These are phyloP conservation scores for Mayetiola destructor DNA, from an alignment of 2,888 invertebrate species.

Conservation along the genomic window DNA sequence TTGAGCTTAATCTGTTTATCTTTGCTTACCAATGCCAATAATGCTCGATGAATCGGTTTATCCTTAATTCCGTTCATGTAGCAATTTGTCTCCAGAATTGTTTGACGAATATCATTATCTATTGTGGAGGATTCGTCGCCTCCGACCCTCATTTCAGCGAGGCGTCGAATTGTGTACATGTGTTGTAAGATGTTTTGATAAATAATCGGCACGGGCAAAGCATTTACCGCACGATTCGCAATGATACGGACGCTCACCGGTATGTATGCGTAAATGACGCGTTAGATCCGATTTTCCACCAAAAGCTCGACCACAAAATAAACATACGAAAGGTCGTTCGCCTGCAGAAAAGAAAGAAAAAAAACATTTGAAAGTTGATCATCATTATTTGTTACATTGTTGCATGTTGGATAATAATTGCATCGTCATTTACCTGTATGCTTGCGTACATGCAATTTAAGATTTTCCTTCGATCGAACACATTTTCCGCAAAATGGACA, in stretches of 20 bases:
- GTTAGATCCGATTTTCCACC: conserved; percentile 80
- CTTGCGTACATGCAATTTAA: conserved; percentile 74
- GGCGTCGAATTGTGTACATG: conserved; percentile 65
- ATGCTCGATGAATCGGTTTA: background rate
- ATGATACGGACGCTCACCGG: conserved; percentile 78
- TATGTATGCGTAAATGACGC: conserved; percentile 73
- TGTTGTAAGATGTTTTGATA: conserved; percentile 80
- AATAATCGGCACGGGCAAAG: conserved; percentile 78
- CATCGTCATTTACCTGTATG: conserved; percentile 38
- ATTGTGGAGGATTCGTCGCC: conserved; percentile 36
- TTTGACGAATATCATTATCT: conserved; percentile 27
- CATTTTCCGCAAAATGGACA: conserved; percentile 84
- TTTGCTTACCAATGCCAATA: background rate
- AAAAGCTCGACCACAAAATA: conserved; percentile 78
- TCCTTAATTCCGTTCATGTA: background rate
- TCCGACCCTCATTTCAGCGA: conserved; percentile 38
- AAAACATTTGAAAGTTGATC: too few relatives aligned
- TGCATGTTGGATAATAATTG: too few relatives aligned
- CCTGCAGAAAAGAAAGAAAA: conserved; percentile 32
- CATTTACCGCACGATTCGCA: conserved; percentile 87
- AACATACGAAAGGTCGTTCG: conserved; percentile 78
- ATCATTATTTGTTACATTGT: too few relatives aligned
- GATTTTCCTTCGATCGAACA: conserved; percentile 74
- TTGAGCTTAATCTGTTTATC: background rate
- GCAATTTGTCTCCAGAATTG: background rate